Evolutionary conservation across 2,888 invertebrate genomes (phyloP), one percentile per base, ranked within the genome.

Genomic region (Lasiommata megera): DNA sequence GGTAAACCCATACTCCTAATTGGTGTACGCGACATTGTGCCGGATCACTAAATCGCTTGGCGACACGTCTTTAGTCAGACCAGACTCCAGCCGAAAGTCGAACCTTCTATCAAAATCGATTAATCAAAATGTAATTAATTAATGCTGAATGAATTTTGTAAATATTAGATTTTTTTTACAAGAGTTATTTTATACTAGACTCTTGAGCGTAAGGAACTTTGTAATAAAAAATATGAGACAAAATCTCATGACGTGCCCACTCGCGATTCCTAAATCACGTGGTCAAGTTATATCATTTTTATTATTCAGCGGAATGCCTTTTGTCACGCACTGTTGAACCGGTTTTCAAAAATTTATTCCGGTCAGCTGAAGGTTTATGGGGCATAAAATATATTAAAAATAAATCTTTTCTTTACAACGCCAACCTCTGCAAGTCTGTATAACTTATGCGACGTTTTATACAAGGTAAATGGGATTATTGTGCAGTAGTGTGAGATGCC

Each of bases 351-450:
- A 46, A 46, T 46, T 46, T 46, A 46, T 46, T 31, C 31, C 31
- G 29, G 29, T 16, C 46, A 31, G 11, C 46, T 1, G 29, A 31
- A 31, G 31, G 29, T 46, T 46, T 46, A 46, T 46, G 46, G 29
- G 6, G 46, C 16, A 46, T 11, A 14, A 11, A 46, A 31, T 46
- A 31, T 67, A 62, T 65, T 61, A 3, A 23, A 61, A 63, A 65
- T 65, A 46, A 44, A 44, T 44, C 44, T 46, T 57, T 64, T 60
- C 57, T 61, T 58, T 40, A 53, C 28, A 18, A 57, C 8, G 52
- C 17, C 11, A 36, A 12, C 53, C 23, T 29, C 5, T 3, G 9
- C 7, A 16, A 29, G 14, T 44, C 5, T 9, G 9, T 34, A 34
- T 7, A 31, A 31, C 1, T 31, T 9, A 28, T 28, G 5, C n/a